These are phyloP conservation scores for Lepidocyrtoides sp. DNA, from an alignment of 2,888 invertebrate genomes.

Conservation along the genomic window DNA sequence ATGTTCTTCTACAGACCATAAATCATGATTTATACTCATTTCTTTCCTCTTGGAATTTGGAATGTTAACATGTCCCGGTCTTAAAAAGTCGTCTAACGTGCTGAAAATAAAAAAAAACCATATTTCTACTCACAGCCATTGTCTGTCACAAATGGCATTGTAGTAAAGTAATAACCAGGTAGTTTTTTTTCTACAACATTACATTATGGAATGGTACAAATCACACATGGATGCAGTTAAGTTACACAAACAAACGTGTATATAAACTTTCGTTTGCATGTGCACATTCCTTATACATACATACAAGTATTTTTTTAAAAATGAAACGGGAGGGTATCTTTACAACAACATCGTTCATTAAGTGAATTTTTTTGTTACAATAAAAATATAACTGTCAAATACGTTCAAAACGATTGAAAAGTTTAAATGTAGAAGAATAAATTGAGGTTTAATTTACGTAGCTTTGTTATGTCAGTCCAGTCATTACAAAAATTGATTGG, in stretches of 20 bases:
- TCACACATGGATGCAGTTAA: not conserved
- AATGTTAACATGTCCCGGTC: slow-evolving; percentile 56
- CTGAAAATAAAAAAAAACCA: slow-evolving; percentile 20
- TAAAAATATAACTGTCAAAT: not conserved
- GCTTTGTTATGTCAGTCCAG: not conserved
- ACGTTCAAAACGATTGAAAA: not conserved
- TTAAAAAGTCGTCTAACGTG: slow-evolving; percentile 1
- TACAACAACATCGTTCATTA: too few relatives aligned
- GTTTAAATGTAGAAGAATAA: not conserved
- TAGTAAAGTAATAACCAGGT: too few relatives aligned
- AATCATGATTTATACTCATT: slow-evolving; percentile 72
- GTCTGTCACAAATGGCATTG: slow-evolving; percentile 29
- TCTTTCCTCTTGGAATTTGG: slow-evolving; percentile 39
- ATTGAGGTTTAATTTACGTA: not conserved
- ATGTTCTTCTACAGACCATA: slow-evolving; percentile 13
- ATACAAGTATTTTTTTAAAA: too few relatives aligned
- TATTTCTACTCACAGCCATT: slow-evolving; percentile 13
- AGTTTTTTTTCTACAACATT: not conserved
- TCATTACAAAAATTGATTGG: too few relatives aligned
- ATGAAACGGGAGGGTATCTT: too few relatives aligned
- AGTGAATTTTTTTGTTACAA: not conserved
- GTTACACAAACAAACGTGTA: too few relatives aligned
- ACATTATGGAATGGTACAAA: not conserved
- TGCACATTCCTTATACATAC: not conserved
- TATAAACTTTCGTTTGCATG: not conserved